Conservation (phyloP, 2,797 vertebrate genomes). For the Ptychobarbus kaznakovi region DNA sequence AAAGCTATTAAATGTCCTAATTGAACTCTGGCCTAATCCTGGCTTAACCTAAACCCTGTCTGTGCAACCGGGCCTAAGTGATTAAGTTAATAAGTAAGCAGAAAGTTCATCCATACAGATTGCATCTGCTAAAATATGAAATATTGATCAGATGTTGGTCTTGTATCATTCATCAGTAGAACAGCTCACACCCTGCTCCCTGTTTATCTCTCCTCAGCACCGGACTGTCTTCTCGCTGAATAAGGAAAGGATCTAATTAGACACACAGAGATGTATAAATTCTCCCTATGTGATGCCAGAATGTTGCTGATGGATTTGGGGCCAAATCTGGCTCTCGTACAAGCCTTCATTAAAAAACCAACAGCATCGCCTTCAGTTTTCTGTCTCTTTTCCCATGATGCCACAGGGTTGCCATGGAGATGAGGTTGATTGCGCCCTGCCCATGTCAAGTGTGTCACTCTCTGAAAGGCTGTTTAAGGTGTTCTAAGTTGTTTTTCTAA, state of each 20-base stretch:
- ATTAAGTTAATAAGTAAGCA: constrained; percentile 2
- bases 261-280: constrained; percentile 31
- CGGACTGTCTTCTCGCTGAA: not conserved
- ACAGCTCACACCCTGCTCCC: constrained; percentile 1
- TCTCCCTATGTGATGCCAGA: constrained; percentile 12
- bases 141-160: constrained; percentile 42
- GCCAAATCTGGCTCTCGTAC: constrained; percentile 17
- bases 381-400: constrained; percentile 15
- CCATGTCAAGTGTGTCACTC: constrained; percentile 23
- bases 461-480: not conserved
- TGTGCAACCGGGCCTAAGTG: too few species aligned
- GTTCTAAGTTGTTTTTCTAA: not conserved
- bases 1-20: too few species aligned
- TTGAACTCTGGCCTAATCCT: too few species aligned
- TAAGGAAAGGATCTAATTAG: constrained; percentile 47
- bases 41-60: too few species aligned
- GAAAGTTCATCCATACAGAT: constrained; percentile 32
- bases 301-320: constrained; percentile 22
- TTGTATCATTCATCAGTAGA: constrained; percentile 41
- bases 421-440: not conserved
- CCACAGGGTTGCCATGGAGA: constrained; percentile 48
- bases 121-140: constrained; percentile 36
- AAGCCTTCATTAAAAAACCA: constrained; percentile 23
- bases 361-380: constrained; percentile 34
- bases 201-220: constrained; percentile 9